A percentile compares a stretch with the other conserved stretches of the same genome.
phyloP scores from a whole-genome alignment of 2,797 vertebrate genomes.

The Molossus alvarezi region DNA sequence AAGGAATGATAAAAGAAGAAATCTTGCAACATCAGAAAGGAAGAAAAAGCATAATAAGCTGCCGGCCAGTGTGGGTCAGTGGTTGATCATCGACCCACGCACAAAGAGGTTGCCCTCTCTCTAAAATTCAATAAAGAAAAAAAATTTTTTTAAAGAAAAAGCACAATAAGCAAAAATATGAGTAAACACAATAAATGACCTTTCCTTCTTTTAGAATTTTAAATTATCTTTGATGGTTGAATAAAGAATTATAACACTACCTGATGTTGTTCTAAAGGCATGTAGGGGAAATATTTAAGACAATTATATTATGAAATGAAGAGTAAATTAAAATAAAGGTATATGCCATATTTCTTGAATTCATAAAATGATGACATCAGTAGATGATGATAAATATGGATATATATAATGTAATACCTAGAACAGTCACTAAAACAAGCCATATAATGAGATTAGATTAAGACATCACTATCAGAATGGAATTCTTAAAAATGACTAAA shows the following conservation, averaged over 20 bases:
- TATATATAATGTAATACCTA: neutral
- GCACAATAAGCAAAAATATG: neutral
- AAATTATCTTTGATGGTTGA: neutral
- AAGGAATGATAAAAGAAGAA: neutral
- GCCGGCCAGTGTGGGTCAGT: too few species aligned
- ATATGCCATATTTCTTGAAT: neutral
- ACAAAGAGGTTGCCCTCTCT: too few species aligned
- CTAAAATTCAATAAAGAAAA: too few species aligned
- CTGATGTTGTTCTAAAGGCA: neutral
- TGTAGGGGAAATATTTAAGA: neutral
- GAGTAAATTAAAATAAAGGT: neutral
- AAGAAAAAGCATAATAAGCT: neutral
- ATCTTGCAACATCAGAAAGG: neutral
- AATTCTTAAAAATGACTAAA: neutral
- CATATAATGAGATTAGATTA: neutral
- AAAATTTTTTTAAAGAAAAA: neutral
- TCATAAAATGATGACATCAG: neutral
- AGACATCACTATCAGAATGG: neutral
- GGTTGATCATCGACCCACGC: too few species aligned
- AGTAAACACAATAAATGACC: neutral
- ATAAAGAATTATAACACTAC: neutral
- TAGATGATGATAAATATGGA: neutral
- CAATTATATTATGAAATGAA: neutral
- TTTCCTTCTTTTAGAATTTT: neutral
- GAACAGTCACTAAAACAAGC: neutral